Percentiles rank a stretch among this genome's conserved stretches.
Conservation (phyloP, 2,797 vertebrate genomes). For the Heliangelus exortis region DNA sequence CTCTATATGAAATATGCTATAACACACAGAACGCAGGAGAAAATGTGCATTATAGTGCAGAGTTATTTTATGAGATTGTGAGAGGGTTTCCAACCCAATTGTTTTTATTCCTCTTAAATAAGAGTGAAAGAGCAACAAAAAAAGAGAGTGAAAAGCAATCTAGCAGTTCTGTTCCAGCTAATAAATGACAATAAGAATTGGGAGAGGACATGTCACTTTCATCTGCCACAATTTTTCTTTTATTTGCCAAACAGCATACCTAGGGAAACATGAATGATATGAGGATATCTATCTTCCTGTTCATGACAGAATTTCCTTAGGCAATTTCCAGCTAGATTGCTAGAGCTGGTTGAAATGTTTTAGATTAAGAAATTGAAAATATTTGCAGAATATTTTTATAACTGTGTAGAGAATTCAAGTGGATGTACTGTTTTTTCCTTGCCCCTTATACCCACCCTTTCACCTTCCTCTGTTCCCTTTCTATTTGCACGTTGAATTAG, state of each 20-base stretch:
- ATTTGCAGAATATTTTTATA: conserved; percentile 8
- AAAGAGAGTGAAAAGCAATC: not conserved
- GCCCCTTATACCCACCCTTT: not conserved
- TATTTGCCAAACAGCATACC: conserved; percentile 4
- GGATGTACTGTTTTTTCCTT: not conserved
- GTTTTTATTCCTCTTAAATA: conserved; percentile 22
- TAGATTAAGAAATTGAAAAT: conserved; percentile 3
- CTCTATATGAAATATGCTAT: not conserved
- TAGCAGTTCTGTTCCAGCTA: not conserved
- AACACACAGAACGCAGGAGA: not conserved
- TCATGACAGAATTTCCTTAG: conserved; percentile 12
- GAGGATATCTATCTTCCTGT: not conserved
- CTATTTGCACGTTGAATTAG: not conserved
- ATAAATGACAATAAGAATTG: not conserved
- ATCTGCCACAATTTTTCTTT: conserved; percentile 22
- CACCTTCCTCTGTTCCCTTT: not conserved
- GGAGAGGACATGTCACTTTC: not conserved
- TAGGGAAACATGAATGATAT: conserved; percentile 6
- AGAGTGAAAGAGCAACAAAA: not conserved
- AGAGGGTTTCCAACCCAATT: not conserved
- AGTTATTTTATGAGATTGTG: conserved; percentile 6
- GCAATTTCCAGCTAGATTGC: conserved; percentile 26
- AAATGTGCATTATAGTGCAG: not conserved
- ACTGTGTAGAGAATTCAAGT: not conserved
- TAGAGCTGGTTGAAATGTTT: conserved; percentile 18